phyloP scores from a whole-genome alignment of 2,113 vertebrate genomes.

The Progne subis region DNA sequence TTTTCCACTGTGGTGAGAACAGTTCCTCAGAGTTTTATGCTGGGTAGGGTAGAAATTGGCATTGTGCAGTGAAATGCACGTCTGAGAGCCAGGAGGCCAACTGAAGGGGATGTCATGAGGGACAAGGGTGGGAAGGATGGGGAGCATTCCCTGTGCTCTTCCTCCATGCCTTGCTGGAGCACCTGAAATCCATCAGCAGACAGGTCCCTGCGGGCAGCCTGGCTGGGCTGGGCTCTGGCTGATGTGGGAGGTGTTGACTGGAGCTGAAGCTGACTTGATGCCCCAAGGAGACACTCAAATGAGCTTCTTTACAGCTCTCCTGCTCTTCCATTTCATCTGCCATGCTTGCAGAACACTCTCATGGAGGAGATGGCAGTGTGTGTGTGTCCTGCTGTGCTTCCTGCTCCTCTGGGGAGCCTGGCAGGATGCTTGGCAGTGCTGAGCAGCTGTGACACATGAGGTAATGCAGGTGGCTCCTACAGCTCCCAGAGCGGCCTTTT shows the following conservation, averaged over 20 bases:
- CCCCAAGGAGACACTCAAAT: constrained; percentile 1
- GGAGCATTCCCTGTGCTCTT: background rate
- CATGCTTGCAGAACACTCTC: background rate
- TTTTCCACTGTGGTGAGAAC: background rate
- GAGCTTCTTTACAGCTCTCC: constrained; percentile 38
- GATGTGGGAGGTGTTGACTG: constrained; percentile 18
- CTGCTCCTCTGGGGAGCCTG: background rate
- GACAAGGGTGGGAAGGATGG: background rate
- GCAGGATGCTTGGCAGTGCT: background rate
- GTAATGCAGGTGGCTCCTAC: background rate
- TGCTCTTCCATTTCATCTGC: constrained; percentile 8
- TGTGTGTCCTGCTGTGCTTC: background rate
- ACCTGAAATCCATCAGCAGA: constrained; percentile 23
- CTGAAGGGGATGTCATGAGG: background rate
- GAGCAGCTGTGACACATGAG: background rate
- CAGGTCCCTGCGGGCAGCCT: background rate
- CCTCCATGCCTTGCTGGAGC: background rate
- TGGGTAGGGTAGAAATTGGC: background rate
- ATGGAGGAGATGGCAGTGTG: background rate
- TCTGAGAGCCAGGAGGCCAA: background rate
- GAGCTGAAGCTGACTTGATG: constrained; percentile 1
- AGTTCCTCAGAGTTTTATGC: background rate
- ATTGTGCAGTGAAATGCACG: background rate
- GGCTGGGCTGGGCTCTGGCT: background rate
- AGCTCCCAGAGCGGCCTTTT: background rate